A percentile compares a stretch with the other conserved stretches of the same genome.
phyloP scores from a whole-genome alignment of 2,113 vertebrate species.

The Martes martes region DNA sequence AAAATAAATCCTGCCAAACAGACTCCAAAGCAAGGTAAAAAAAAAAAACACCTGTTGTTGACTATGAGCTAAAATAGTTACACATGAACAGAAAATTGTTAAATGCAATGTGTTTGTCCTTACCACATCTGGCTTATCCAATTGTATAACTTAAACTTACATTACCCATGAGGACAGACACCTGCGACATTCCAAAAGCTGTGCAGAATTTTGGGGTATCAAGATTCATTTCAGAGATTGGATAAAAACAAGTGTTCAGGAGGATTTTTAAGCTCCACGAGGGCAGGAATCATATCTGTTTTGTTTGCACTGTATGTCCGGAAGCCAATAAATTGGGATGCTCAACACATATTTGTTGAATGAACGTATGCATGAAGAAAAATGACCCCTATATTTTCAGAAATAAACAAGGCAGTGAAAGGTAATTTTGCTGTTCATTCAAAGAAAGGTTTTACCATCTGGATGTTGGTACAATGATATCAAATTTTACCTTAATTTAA shows the following conservation, averaged over 20 bases:
- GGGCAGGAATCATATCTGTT: background rate
- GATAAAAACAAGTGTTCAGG: background rate
- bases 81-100: background rate
- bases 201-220: background rate
- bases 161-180: background rate
- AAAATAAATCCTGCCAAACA: background rate
- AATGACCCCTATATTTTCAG: background rate
- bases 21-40: background rate
- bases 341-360: background rate
- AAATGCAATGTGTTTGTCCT: background rate
- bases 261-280: background rate
- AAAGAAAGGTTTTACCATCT: background rate
- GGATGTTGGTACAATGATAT: background rate
- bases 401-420: constrained; percentile 33
- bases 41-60: background rate
- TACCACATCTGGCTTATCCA: background rate
- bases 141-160: background rate
- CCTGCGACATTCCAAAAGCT: background rate
- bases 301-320: background rate
- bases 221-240: background rate
- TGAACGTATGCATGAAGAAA: background rate
- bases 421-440: background rate
- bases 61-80: background rate
- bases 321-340: background rate
- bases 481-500: constrained; percentile 25